Evolutionary conservation across 2,888 invertebrate species (phyloP).

Genomic region (Flabesymbios commensalis): DNA sequence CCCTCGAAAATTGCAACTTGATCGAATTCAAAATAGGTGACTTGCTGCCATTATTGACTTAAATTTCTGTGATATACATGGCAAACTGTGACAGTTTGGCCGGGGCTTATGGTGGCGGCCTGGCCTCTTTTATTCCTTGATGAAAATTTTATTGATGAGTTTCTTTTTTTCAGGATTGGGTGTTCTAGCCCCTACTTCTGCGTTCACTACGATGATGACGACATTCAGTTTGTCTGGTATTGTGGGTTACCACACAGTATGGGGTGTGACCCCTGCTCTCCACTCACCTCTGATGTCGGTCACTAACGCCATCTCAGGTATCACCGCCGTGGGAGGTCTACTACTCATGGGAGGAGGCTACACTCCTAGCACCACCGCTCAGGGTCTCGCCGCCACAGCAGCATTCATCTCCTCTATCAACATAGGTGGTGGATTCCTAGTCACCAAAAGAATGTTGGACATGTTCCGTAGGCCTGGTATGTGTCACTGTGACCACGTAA

Average conservation of each 20-base stretch:
- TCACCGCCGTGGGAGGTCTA: constrained; percentile 88
- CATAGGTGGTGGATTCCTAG: constrained; percentile 87
- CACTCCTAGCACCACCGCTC: constrained; percentile 72
- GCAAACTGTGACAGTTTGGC: no score
- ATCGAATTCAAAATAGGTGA: no score
- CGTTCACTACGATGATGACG: constrained; percentile 85
- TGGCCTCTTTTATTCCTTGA: no score
- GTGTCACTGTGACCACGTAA: constrained; percentile 11
- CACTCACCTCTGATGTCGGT: constrained; percentile 92
- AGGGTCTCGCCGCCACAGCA: constrained; percentile 77
- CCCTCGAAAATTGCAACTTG: no score
- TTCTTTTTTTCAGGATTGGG: constrained; percentile 68
- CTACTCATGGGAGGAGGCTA: constrained; percentile 83
- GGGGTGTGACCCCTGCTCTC: constrained; percentile 88
- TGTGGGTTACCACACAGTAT: constrained; percentile 85
- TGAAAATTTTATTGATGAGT: background rate
- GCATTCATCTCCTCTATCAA: constrained; percentile 87
- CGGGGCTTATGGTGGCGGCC: no score
- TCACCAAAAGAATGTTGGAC: constrained; percentile 88
- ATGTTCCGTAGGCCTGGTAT: constrained; percentile 75
- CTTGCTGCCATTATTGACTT: no score
- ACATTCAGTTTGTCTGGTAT: constrained; percentile 81
- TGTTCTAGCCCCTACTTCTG: constrained; percentile 78
- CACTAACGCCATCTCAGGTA: constrained; percentile 88
- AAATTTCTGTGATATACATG: no score